These are phyloP conservation scores for Gobiocypris rarus DNA, from an alignment of 2,113 vertebrate genomes.

Conservation along the genomic window DNA sequence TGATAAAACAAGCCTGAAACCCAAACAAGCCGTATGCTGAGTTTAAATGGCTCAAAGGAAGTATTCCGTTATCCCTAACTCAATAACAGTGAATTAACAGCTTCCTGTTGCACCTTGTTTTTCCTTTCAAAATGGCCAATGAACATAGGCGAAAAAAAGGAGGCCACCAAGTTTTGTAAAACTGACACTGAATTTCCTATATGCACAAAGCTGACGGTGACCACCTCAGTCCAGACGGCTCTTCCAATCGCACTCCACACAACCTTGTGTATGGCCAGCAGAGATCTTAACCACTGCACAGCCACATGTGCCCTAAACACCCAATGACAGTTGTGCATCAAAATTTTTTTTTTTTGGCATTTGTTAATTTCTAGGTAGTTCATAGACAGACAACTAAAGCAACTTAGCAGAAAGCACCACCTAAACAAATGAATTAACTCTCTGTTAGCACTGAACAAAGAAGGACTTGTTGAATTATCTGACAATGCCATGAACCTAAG, in stretches of 20 bases:
- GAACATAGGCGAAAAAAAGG: slow-evolving; percentile 64
- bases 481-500: slow-evolving; percentile 24
- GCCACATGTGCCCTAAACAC: neutral
- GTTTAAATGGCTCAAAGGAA: slow-evolving; percentile 86
- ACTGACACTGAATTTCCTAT: neutral
- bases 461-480: slow-evolving; percentile 2
- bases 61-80: slow-evolving; percentile 75
- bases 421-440: neutral
- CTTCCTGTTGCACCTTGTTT: slow-evolving; percentile 82
- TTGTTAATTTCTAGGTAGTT: neutral
- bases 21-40: slow-evolving; percentile 80
- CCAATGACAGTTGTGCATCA: neutral
- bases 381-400: neutral
- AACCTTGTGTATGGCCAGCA: neutral
- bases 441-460: slow-evolving; percentile 24
- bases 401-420: slow-evolving; percentile 1
- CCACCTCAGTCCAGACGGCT: slow-evolving; percentile 15
- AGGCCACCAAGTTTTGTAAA: slow-evolving; percentile 66
- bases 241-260: neutral
- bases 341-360: neutral
- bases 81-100: slow-evolving; percentile 79
- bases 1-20: slow-evolving; percentile 79
- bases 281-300: neutral
- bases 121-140: slow-evolving; percentile 56
- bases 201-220: neutral